Conservation (phyloP, 2,888 invertebrate species). For the Trachelus tabidus region DNA sequence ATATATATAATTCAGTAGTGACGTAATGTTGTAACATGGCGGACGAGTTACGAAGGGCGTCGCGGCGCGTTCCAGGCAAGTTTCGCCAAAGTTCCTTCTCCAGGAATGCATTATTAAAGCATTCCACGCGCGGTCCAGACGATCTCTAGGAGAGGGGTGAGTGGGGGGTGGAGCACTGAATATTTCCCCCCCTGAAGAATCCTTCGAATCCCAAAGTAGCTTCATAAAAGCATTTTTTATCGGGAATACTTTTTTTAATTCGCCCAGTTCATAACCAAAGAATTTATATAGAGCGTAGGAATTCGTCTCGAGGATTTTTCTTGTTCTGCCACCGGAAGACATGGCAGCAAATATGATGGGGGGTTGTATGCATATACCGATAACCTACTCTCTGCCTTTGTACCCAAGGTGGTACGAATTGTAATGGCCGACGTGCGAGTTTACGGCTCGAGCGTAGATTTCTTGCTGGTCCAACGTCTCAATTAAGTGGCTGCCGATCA, state of each 20-base stretch:
- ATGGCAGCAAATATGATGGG: not conserved
- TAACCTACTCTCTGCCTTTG: not conserved
- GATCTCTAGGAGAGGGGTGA: conserved; percentile 2
- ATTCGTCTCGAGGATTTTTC: not conserved
- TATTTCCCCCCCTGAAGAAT: conserved; percentile 35
- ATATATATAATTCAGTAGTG: no score
- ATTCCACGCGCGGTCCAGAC: conserved; percentile 45
- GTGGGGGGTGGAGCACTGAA: conserved; percentile 21
- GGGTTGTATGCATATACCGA: not conserved
- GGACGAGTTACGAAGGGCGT: no score
- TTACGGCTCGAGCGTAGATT: not conserved
- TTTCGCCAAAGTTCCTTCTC: conserved; percentile 38
- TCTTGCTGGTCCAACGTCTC: conserved; percentile 33
- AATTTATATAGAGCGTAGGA: not conserved
- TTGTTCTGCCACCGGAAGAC: not conserved
- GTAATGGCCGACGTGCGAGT: not conserved
- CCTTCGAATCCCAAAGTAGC: conserved; percentile 39
- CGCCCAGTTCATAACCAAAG: not conserved
- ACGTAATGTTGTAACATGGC: no score
- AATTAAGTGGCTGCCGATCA: conserved; percentile 29
- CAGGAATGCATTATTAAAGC: conserved; percentile 58
- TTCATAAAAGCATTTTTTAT: not conserved
- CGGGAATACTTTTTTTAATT: not conserved
- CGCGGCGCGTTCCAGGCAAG: not conserved
- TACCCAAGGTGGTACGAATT: not conserved